Percentiles rank a stretch among this genome's conserved stretches.
These are phyloP conservation scores for Drosophila birchii DNA, from an alignment of 2,888 invertebrate species.

Conservation along the genomic window DNA sequence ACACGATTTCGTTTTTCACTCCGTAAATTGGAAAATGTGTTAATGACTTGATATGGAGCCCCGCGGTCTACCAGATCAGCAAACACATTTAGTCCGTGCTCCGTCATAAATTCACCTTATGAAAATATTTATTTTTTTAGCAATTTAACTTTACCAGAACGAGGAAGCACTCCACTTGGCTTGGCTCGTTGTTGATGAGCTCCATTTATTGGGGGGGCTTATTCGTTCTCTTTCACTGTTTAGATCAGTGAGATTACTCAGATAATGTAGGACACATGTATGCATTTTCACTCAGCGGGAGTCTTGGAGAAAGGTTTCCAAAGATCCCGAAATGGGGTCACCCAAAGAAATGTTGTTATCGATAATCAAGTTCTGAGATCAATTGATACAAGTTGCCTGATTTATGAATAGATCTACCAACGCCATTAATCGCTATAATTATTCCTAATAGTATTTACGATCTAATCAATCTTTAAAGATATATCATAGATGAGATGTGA, in stretches of 20 bases:
- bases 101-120: slow-evolving; percentile 49
- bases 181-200: slow-evolving; percentile 46
- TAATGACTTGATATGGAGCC: slow-evolving; percentile 66
- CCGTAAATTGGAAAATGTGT: slow-evolving; percentile 54
- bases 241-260: slow-evolving; percentile 15
- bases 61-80: slow-evolving; percentile 43
- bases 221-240: slow-evolving; percentile 1
- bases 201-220: slow-evolving; percentile 40
- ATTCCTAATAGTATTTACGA: background rate
- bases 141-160: slow-evolving; percentile 26
- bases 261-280: slow-evolving; percentile 34
- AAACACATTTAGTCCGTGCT: slow-evolving; percentile 43
- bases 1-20: slow-evolving; percentile 58
- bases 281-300: slow-evolving; percentile 26
- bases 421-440: background rate
- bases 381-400: slow-evolving; percentile 1
- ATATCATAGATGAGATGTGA: background rate
- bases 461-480: background rate
- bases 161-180: slow-evolving; percentile 10
- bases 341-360: slow-evolving; percentile 16
- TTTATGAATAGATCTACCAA: slow-evolving; percentile 1
- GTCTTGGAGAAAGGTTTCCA: slow-evolving; percentile 41
- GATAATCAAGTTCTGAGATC: slow-evolving; percentile 19
- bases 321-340: slow-evolving; percentile 15
- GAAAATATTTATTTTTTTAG: slow-evolving; percentile 50